Base-by-base conservation (phyloP, 1,140 invertebrate species). In the Ericerus pela region DNA sequence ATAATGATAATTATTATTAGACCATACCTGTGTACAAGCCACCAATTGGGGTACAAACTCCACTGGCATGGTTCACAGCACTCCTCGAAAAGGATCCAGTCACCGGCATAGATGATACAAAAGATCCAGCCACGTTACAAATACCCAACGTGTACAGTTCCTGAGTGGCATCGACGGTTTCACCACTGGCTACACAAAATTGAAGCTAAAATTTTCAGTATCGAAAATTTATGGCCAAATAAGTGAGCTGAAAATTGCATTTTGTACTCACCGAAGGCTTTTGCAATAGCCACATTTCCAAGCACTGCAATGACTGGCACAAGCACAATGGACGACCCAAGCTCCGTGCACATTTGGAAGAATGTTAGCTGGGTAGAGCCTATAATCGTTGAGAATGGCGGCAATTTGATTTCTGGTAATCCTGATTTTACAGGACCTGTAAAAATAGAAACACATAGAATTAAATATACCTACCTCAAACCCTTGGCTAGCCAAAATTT, bases 61-160 rank as follows among this genome's bases (percentile, higher is more conserved):
- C 91, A 66, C 87, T 91, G 3, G 88, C 87, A 64, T 94, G 86
- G 70, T 95, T 95, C 0, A 97, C 89, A 27, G 91, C 90, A 54
- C 88, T 93, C 58, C 88, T 75, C 3, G 85, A 88, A 67, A 92
- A 90, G 0, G 86, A 90, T 0, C 88, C 93, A 1, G 92, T 95
- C 2, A 95, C 82, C 0, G 93, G 92, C 78, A 91, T 90, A 0
- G 91, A 88, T 12, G 79, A 82, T 14, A 90, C 82, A 67, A 95
- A 95, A 0, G 88, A 85, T 1, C 92, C 91, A 11, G 90, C 65
- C 30, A 96, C 78, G 67, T 96, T 97, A 58, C 85, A 83, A 22
- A 90, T 67, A 0, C 88, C 88, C 2, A 91, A 72, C 0, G 85
- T 87, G n/a, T 90, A 68, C 22, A 91, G 70, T 68, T 92, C 88